These are phyloP conservation scores for Sarcophaga subvicina DNA, from an alignment of 2,888 invertebrate genomes.

Conservation along the genomic window DNA sequence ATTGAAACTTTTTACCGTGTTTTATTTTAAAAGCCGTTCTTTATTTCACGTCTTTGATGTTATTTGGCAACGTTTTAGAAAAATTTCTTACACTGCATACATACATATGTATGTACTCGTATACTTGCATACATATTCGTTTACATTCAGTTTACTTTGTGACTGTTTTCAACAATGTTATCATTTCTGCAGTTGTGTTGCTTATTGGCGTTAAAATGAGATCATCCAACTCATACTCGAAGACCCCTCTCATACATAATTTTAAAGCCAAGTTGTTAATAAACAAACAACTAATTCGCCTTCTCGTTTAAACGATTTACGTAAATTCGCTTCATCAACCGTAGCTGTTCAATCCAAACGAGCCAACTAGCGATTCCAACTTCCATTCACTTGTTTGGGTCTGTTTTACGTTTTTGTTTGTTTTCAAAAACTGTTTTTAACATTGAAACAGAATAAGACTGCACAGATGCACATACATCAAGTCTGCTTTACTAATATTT, in stretches of 20 bases:
- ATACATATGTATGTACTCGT: not conserved
- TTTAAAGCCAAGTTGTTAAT: not conserved
- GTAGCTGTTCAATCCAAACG: not conserved
- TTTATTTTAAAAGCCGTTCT: too few relatives aligned
- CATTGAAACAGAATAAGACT: not conserved
- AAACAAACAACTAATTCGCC: not conserved
- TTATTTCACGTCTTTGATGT: too few relatives aligned
- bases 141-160: not conserved
- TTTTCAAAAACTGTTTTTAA: conserved; percentile 15
- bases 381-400: conserved; percentile 38
- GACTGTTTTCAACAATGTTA: not conserved
- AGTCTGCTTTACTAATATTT: too few relatives aligned
- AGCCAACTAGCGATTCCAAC: not conserved
- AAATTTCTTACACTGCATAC: conserved; percentile 25
- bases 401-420: conserved; percentile 15
- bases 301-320: not conserved
- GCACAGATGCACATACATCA: too few relatives aligned
- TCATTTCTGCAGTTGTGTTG: conserved; percentile 32
- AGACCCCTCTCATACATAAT: conserved; percentile 13
- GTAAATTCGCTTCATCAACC: not conserved
- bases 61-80: conserved; percentile 3
- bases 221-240: conserved; percentile 56
- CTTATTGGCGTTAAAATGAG: conserved; percentile 57
- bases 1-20: too few relatives aligned
- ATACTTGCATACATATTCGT: not conserved